Percentiles rank a stretch among this genome's conserved stretches.
phyloP scores from a whole-genome alignment of 1,140 invertebrate genomes.

The Drosophila oshimai region DNA sequence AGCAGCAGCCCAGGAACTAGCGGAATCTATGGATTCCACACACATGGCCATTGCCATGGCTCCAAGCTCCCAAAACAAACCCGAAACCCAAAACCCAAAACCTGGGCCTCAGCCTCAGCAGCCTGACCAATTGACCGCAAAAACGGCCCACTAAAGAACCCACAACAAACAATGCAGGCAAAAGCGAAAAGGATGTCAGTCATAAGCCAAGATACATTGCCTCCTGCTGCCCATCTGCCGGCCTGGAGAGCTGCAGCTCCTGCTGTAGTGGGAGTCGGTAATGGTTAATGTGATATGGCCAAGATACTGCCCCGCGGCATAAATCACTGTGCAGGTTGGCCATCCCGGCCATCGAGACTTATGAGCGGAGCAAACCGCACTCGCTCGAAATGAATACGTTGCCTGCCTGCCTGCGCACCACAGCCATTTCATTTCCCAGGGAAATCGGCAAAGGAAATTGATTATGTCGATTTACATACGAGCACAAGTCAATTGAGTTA shows the following conservation, averaged over 20 bases:
- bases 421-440: constrained; percentile 62
- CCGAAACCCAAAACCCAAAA: not conserved
- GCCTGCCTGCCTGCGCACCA: constrained; percentile 35
- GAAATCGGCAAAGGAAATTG: constrained; percentile 60
- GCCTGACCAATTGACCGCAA: constrained; percentile 77
- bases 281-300: constrained; percentile 74
- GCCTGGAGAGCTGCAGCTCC: constrained; percentile 7
- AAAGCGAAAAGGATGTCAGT: constrained; percentile 79
- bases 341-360: constrained; percentile 41
- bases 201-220: constrained; percentile 76
- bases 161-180: constrained; percentile 57
- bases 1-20: constrained; percentile 40
- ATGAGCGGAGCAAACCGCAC: constrained; percentile 41
- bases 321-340: constrained; percentile 63
- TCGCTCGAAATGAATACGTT: constrained; percentile 56
- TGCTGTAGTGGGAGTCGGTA: constrained; percentile 60
- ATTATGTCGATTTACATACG: constrained; percentile 77
- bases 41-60: constrained; percentile 30
- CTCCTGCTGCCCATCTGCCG: constrained; percentile 34
- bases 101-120: not conserved
- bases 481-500: constrained; percentile 64
- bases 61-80: not conserved
- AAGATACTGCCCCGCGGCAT: constrained; percentile 64
- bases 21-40: constrained; percentile 38
- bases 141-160: constrained; percentile 34